Evolutionary conservation across 2,888 invertebrate genomes (phyloP), one percentile per base, ranked within the genome.

Genomic region (Pediacus dermestoides): DNA sequence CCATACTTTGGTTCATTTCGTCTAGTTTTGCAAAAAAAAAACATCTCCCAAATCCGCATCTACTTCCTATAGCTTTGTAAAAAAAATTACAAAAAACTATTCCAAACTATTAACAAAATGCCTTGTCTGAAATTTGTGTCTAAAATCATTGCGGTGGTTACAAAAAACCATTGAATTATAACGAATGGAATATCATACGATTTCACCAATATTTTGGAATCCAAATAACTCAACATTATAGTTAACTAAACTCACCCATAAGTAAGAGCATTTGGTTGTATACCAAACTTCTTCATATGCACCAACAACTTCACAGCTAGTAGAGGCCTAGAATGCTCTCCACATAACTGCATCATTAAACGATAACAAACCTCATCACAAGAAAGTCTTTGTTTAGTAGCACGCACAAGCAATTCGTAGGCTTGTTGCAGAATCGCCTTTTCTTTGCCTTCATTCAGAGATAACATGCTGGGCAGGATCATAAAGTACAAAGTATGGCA

Each of bases 331-430:
- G 90, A 89, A 66, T 95, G 90, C 49, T 89, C 83, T 3, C 97
- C 95, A 70, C 97, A 99, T 13, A 99, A 75, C 70, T 97, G 95
- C 91, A 99, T 95, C 84, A 99, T 88, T 34, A 96, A 88, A 42
- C 99, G 80, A 70, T 96, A 99, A 71, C 97, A 97, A 33, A 97
- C 90, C 77, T 96, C 96, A 72, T 96, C 96, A 59, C 90, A 89
- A 22, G 87, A 85, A 44, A 95, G 80, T 58, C 85, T 78, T 38
- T 88, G 76, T 53, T 86, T 85, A 50, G 92, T 90, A 63, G 96
- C 91, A 52, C 86, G 81, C 30, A 88, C 86, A 25, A 99, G 74
- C 32, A 95, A 72, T 60, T 92, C 89, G 62, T 88, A 93, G 0
- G 94, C 93, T 39, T 80, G 74, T 31, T 86, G 78, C 30, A 95